phyloP scores from a whole-genome alignment of 2,797 vertebrate species.

The Podarcis lilfordi region DNA sequence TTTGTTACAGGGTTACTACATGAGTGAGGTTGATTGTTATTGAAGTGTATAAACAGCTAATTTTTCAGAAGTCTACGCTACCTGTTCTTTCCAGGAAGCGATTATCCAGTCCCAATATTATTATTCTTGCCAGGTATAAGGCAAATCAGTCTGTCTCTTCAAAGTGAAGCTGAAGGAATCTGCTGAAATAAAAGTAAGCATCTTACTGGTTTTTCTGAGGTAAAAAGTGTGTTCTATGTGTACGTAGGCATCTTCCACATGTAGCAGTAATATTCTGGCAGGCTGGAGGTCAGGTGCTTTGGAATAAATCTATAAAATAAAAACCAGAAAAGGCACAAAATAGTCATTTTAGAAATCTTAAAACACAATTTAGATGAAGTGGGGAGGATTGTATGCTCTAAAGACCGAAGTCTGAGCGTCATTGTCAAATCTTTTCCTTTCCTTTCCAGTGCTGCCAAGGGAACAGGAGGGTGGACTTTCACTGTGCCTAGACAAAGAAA shows the following conservation, averaged over 20 bases:
- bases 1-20: conserved; percentile 4
- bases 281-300: not conserved
- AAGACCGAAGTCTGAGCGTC: conserved; percentile 15
- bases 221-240: not conserved
- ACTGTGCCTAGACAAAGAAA: conserved; percentile 41
- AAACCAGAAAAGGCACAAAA: not conserved
- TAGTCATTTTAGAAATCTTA: conserved; percentile 31
- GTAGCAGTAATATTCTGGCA: not conserved
- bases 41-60: conserved; percentile 19
- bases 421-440: conserved; percentile 34
- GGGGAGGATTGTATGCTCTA: conserved; percentile 46
- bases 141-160: not conserved
- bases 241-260: not conserved
- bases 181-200: not conserved
- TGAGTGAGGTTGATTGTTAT: conserved; percentile 6
- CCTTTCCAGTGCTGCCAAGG: conserved; percentile 48
- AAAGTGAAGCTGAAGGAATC: not conserved
- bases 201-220: not conserved
- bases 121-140: not conserved
- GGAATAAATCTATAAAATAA: not conserved
- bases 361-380: conserved; percentile 31
- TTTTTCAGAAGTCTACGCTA: not conserved
- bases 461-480: conserved; percentile 45
- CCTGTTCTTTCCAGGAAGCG: not conserved
- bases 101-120: not conserved